These are phyloP conservation scores for Rhegmatorhina hoffmannsi DNA, from an alignment of 2,113 vertebrate genomes.

Conservation along the genomic window DNA sequence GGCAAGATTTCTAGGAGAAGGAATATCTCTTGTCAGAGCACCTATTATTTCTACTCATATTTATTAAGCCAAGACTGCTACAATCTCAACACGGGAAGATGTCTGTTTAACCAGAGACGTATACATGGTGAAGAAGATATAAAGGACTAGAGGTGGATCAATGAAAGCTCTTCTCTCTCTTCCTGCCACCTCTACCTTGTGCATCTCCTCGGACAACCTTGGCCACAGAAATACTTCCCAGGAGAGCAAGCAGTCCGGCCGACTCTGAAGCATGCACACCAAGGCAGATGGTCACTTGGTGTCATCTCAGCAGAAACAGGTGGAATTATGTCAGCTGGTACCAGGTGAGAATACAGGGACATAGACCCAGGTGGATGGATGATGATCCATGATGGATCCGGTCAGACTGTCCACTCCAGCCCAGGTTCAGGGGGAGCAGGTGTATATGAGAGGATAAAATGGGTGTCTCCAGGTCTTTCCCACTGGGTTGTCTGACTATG, in stretches of 20 bases:
- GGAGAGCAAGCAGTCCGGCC: background rate
- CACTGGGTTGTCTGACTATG: background rate
- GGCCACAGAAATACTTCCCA: background rate
- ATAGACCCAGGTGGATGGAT: background rate
- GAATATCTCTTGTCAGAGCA: background rate
- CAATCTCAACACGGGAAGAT: constrained; percentile 36
- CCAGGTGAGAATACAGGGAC: background rate
- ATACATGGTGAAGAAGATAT: constrained; percentile 14
- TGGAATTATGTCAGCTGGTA: background rate
- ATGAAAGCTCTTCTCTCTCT: background rate
- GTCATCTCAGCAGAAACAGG: background rate
- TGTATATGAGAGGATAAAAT: background rate
- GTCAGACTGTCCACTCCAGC: background rate
- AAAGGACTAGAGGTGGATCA: constrained; percentile 17
- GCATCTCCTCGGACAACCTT: background rate
- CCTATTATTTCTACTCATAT: constrained; percentile 16
- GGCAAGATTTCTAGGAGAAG: background rate
- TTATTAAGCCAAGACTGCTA: constrained; percentile 7
- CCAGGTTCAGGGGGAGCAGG: background rate
- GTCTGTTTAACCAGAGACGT: constrained; percentile 2
- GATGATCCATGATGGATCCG: fast-evolving
- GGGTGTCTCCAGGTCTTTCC: background rate
- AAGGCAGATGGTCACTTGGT: background rate
- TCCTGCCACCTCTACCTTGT: constrained; percentile 5
- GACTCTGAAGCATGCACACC: background rate